Evolutionary conservation across 2,113 vertebrate genomes (phyloP).

Genomic region (Lagopus leucura): DNA sequence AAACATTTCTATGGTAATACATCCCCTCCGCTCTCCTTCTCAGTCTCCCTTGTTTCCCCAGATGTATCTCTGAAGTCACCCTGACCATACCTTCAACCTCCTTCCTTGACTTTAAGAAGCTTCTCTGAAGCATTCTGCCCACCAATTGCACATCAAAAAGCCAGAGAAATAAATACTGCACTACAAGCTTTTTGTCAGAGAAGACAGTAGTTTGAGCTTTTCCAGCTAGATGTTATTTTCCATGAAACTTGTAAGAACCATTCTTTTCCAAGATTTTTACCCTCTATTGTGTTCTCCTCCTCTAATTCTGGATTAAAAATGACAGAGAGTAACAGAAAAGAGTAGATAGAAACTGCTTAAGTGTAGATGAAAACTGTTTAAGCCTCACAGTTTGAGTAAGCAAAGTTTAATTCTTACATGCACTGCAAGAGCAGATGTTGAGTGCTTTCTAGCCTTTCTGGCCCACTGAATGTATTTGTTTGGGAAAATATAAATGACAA

Average conservation of each 20-base stretch:
- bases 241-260: neutral
- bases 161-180: neutral
- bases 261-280: neutral
- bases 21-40: neutral
- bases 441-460: slow-evolving; percentile 9
- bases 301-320: neutral
- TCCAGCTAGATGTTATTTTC: neutral
- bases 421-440: neutral
- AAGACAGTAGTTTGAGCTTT: neutral
- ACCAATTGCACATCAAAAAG: neutral
- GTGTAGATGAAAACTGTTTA: neutral
- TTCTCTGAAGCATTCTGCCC: neutral
- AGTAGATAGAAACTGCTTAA: neutral
- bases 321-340: neutral
- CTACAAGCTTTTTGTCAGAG: neutral
- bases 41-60: neutral
- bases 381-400: neutral
- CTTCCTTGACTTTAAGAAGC: neutral
- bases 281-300: neutral
- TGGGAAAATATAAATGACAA: slow-evolving; percentile 82
- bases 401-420: neutral
- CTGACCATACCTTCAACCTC: neutral
- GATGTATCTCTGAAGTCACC: neutral
- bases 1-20: neutral
- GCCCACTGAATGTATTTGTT: slow-evolving; percentile 74